Base-by-base conservation (phyloP, 2,797 vertebrate genomes). In the Gymnocypris eckloni region DNA sequence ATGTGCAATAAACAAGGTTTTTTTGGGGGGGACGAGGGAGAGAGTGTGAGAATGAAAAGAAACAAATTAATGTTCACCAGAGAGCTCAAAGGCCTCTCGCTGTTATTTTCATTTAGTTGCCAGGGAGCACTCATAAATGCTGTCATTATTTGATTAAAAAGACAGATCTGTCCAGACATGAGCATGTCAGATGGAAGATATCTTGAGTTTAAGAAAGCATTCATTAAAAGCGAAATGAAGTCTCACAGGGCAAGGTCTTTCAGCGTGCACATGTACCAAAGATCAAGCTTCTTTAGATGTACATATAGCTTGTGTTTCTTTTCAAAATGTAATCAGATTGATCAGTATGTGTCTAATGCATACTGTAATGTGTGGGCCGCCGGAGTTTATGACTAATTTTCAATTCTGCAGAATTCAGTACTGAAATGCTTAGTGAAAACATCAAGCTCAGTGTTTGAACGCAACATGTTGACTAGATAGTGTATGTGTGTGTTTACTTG, bases 231-330 rank as follows among this genome's bases (percentile, higher is more conserved):
- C 2, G 82, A 86, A 84, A 86, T 88, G 87, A 91, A 80, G 80
- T 84, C 82, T 90, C 89, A 90, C 86, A 85, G 69, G 56, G 78
- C 87, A 79, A 86, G 83, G 89, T 91, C 87, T 86, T 88, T 92
- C 89, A 86, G 89, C 86, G 91, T 94, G 92, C 93, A 93, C 93
- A 92, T 85, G 87, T 95, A 94, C 95, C 95, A 96, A 96, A 96
- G 95, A 96, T 92, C 84, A 90, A 88, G 78, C 87, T 94, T 87
- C 81, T 91, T 92, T 90, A 86, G 84, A 90, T 92, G 91, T 92
- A 92, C 89, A 92, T 88, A 82, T 56, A 69, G 83, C 80, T 70
- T 52, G 77, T 25, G 70, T 86, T 82, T 64, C 73, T 83, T 79
- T 73, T 67, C 54, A 39, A 67, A 82, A 71, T 78, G 76, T 86